Evolutionary conservation across 2,113 vertebrate species (phyloP).

Genomic region (Nyctibius bracteatus): DNA sequence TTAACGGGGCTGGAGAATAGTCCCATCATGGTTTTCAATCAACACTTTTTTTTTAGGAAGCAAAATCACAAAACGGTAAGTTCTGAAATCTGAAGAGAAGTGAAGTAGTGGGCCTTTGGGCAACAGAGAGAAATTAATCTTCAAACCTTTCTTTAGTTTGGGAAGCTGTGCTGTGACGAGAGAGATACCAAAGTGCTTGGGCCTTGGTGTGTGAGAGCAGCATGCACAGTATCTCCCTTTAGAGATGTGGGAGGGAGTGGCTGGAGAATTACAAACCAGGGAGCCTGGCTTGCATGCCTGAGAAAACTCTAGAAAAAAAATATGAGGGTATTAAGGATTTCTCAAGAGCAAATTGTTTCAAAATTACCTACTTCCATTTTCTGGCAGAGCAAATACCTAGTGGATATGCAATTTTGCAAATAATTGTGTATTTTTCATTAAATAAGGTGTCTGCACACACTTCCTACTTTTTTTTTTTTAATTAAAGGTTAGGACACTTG

Average conservation of each 20-base stretch:
- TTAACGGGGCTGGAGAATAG: background rate
- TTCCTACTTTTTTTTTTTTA: background rate
- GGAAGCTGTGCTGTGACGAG: background rate
- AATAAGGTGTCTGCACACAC: background rate
- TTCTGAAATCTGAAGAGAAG: background rate
- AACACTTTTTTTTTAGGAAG: background rate
- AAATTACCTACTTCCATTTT: background rate
- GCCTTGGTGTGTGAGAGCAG: background rate
- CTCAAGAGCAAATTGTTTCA: background rate
- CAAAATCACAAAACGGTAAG: background rate
- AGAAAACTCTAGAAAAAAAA: background rate
- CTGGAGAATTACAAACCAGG: background rate
- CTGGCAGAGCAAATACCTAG: background rate
- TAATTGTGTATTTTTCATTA: background rate
- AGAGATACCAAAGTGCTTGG: background rate
- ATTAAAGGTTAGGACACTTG: background rate
- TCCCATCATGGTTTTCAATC: background rate
- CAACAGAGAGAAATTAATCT: background rate
- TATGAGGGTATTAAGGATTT: background rate
- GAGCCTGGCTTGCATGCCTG: background rate
- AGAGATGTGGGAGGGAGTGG: background rate
- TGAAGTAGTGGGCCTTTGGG: background rate
- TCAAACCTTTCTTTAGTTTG: background rate
- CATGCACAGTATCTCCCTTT: fast-evolving
- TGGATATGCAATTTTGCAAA: background rate